phyloP scores from a whole-genome alignment of 1,140 invertebrate genomes.

The Trissolcus basalis region DNA sequence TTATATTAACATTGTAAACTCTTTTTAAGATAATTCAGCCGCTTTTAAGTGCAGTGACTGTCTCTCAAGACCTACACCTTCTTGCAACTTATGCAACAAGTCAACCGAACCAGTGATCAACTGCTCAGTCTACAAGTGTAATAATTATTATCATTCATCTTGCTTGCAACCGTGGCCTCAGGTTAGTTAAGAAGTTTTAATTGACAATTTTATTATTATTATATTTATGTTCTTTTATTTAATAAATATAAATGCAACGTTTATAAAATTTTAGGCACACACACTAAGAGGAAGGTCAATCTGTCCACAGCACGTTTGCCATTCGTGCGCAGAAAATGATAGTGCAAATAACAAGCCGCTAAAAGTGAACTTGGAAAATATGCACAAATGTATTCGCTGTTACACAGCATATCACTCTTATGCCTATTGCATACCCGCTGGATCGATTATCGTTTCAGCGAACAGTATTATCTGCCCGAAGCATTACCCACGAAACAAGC shows the following conservation, averaged over 20 bases:
- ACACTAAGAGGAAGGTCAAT: conserved; percentile 8
- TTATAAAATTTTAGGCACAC: conserved; percentile 16
- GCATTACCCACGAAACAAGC: conserved; percentile 15
- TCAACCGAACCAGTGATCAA: conserved; percentile 1
- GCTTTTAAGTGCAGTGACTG: conserved; percentile 36
- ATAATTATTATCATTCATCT: conserved; percentile 25
- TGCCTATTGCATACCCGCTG: conserved; percentile 40
- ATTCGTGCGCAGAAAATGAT: conserved; percentile 35
- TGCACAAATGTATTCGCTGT: conserved; percentile 41
- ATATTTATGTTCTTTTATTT: conserved; percentile 4
- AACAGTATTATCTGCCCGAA: conserved; percentile 38
- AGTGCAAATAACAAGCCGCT: conserved; percentile 1
- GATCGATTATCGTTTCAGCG: conserved; percentile 32
- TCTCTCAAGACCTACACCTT: not conserved
- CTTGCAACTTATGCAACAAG: conserved; percentile 30
- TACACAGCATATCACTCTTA: conserved; percentile 36
- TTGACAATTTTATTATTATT: no score
- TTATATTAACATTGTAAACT: not conserved
- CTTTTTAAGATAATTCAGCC: conserved; percentile 22
- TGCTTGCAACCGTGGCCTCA: conserved; percentile 46
- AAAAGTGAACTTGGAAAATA: conserved; percentile 10
- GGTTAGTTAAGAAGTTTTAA: conserved; percentile 34
- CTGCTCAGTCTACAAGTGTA: conserved; percentile 27
- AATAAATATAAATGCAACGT: no score
- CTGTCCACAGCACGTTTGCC: conserved; percentile 50